Percentiles rank a stretch among this genome's conserved stretches.
phyloP scores from a whole-genome alignment of 2,113 vertebrate genomes.

The Pedetes capensis region DNA sequence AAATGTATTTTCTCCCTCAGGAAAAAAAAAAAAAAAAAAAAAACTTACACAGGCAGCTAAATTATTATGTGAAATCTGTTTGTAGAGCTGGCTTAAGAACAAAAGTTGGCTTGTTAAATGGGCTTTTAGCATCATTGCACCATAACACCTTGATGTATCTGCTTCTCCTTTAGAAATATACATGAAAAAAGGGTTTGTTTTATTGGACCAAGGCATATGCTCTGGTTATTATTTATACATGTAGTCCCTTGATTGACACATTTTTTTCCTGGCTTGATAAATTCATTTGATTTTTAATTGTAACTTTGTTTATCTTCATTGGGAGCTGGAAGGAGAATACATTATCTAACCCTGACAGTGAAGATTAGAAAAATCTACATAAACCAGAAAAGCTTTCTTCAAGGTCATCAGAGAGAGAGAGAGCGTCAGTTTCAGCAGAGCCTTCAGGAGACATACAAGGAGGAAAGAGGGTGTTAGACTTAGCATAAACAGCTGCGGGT shows the following conservation, averaged over 20 bases:
- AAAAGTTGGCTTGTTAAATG: neutral
- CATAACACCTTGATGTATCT: neutral
- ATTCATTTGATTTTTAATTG: neutral
- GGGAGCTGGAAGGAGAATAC: neutral
- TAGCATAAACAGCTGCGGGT: too few species aligned
- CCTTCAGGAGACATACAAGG: rapidly evolving
- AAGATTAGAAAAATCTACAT: neutral
- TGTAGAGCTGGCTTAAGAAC: neutral
- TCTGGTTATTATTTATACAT: neutral
- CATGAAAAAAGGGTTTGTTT: neutral
- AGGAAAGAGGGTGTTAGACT: neutral
- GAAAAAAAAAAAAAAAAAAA: too few species aligned
- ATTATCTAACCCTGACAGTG: neutral
- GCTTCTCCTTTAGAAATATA: neutral
- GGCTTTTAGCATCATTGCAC: neutral
- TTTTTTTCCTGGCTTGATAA: neutral
- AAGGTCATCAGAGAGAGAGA: neutral
- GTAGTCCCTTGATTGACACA: neutral
- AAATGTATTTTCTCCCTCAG: neutral
- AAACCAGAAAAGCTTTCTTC: neutral
- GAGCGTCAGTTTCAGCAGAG: neutral
- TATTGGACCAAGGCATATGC: neutral
- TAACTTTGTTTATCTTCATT: neutral
- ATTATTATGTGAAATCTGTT: neutral
- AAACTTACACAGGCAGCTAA: neutral